Percentiles rank a stretch among this genome's conserved stretches.
These are phyloP conservation scores for Hoplodrina ambigua DNA, from an alignment of 2,888 invertebrate genomes.

Conservation along the genomic window DNA sequence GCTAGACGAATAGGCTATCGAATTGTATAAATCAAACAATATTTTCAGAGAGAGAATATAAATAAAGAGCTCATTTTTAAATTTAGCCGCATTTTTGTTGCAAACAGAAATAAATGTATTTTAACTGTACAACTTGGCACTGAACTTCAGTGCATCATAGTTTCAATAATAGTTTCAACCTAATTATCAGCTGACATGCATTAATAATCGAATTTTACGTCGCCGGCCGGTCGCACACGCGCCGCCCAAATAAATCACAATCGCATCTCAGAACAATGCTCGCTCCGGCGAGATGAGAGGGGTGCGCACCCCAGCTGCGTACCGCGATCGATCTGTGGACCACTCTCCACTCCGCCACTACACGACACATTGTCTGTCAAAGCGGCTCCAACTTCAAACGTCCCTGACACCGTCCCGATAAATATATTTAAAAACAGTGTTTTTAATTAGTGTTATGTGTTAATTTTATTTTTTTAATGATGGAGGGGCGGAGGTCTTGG, in stretches of 20 bases:
- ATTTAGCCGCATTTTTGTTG: conserved; percentile 1
- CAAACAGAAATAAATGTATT: conserved; percentile 4
- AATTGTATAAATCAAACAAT: conserved; percentile 12
- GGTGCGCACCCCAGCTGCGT: conserved; percentile 90
- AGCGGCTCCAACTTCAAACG: conserved; percentile 74
- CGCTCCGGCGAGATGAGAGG: conserved; percentile 81
- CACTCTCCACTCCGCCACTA: conserved; percentile 75
- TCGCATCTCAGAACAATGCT: conserved; percentile 86
- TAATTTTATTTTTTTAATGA: conserved; percentile 75
- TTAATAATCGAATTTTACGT: conserved; percentile 67
- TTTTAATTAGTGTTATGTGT: conserved; percentile 75
- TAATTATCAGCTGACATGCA: conserved; percentile 70
- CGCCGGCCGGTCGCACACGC: conserved; percentile 74
- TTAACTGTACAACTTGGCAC: conserved; percentile 18
- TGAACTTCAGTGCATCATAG: conserved; percentile 33
- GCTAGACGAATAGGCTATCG: not conserved
- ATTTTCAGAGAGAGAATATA: not conserved
- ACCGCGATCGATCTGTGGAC: conserved; percentile 87
- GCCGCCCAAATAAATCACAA: conserved; percentile 81
- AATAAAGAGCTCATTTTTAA: not conserved
- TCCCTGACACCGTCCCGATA: conserved; percentile 62
- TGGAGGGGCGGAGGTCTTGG: conserved; percentile 89
- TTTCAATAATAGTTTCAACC: conserved; percentile 52
- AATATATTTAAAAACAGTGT: conserved; percentile 65
- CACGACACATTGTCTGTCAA: conserved; percentile 82